Percentiles rank a stretch among this genome's conserved stretches.
These are phyloP conservation scores for Crambe crambe DNA, from an alignment of 37 sponge, comb jelly and placozoan species.

Conservation along the genomic window DNA sequence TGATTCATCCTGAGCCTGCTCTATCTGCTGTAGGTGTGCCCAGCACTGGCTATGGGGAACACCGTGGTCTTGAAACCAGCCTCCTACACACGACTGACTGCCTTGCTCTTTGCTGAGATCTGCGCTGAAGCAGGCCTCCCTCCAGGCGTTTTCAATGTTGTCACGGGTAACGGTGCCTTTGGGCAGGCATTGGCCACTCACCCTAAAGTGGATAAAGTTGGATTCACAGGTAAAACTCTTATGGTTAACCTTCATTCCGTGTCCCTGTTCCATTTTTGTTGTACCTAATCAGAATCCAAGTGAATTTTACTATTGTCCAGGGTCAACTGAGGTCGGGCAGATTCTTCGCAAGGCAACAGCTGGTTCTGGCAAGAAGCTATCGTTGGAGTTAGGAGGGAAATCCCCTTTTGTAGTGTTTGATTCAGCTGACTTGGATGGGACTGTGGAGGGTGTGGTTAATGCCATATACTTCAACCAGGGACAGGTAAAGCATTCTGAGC, in stretches of 20 bases:
- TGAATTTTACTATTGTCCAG: too few species aligned
- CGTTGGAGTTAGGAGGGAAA: slow-evolving; percentile 94
- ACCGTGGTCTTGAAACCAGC: slow-evolving; percentile 96
- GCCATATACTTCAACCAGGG: slow-evolving; percentile 98
- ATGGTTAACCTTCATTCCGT: neutral
- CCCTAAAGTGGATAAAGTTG: slow-evolving; percentile 90
- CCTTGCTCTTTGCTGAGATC: slow-evolving; percentile 95
- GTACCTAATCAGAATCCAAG: too few species aligned
- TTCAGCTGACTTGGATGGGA: slow-evolving; percentile 86
- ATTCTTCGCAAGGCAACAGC: slow-evolving; percentile 82
- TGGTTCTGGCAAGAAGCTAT: slow-evolving; percentile 89
- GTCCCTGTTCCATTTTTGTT: too few species aligned
- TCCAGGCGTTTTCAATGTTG: slow-evolving; percentile 92
- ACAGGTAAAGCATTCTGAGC: too few species aligned
- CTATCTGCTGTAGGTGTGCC: slow-evolving; percentile 70
- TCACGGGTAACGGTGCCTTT: slow-evolving; percentile 90
- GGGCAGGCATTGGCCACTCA: slow-evolving; percentile 84
- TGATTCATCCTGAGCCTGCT: too few species aligned
- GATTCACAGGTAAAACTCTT: slow-evolving; percentile 90
- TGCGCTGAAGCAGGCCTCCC: slow-evolving; percentile 99
- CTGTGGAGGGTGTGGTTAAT: slow-evolving; percentile 96
- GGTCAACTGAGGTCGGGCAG: slow-evolving; percentile 82
- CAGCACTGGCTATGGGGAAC: slow-evolving; percentile 98
- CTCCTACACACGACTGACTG: slow-evolving; percentile 89
- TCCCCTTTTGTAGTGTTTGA: slow-evolving; percentile 92